Conservation (phyloP, 2,888 invertebrate genomes). For the Stenodema calcarata region DNA sequence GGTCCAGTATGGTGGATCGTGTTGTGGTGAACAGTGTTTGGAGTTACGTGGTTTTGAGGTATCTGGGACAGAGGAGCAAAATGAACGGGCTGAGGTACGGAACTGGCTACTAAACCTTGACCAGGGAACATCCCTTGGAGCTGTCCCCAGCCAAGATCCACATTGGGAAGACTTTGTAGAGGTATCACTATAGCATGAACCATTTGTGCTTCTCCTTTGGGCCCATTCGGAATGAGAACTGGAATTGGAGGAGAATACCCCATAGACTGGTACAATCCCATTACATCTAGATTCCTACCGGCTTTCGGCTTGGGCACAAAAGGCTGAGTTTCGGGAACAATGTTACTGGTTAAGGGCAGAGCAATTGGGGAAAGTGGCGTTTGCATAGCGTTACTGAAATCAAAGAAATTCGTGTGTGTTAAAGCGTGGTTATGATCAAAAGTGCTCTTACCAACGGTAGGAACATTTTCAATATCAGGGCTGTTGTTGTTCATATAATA, state of each 20-base stretch:
- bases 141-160: slow-evolving; percentile 39
- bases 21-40: background rate
- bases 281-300: slow-evolving; percentile 30
- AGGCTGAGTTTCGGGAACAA: slow-evolving; percentile 22
- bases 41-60: background rate
- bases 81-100: background rate
- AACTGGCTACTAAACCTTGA: background rate
- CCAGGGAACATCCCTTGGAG: background rate
- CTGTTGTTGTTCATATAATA: slow-evolving; percentile 51
- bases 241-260: slow-evolving; percentile 50
- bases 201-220: slow-evolving; percentile 52
- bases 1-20: background rate
- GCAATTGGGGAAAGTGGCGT: slow-evolving; percentile 32
- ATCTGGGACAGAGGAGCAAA: background rate
- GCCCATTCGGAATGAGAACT: slow-evolving; percentile 49
- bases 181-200: slow-evolving; percentile 54
- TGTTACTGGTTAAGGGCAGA: background rate
- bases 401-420: slow-evolving; percentile 64
- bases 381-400: slow-evolving; percentile 62
- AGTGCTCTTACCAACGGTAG: slow-evolving; percentile 57
- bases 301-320: slow-evolving; percentile 2
- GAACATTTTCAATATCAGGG: slow-evolving; percentile 49
- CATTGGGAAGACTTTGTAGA: slow-evolving; percentile 41
- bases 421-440: slow-evolving; percentile 64
- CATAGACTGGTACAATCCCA: slow-evolving; percentile 47